phyloP scores from a whole-genome alignment of 1,140 invertebrate genomes.

The Sinonovacula constricta region DNA sequence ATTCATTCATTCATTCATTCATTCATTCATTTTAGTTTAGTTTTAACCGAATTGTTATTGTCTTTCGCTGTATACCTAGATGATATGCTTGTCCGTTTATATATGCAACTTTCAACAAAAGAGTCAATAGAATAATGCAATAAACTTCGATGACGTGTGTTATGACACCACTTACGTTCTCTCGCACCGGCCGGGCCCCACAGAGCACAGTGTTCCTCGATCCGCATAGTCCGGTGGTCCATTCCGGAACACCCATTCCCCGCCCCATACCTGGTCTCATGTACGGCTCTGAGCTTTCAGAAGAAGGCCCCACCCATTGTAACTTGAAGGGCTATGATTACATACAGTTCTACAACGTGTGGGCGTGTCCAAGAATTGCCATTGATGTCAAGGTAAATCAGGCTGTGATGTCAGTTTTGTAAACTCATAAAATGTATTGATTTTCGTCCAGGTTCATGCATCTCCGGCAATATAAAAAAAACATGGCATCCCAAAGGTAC shows the following conservation, averaged over 20 bases:
- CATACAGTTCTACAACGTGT: constrained; percentile 52
- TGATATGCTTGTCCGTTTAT: too few species aligned
- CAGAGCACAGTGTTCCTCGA: constrained; percentile 54
- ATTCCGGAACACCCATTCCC: background rate
- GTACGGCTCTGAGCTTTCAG: constrained; percentile 55
- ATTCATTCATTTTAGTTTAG: too few species aligned
- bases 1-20: too few species aligned
- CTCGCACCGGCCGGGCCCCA: too few species aligned
- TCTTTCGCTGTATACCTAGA: too few species aligned
- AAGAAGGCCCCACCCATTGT: constrained; percentile 40
- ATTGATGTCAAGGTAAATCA: constrained; percentile 57
- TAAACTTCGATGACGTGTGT: too few species aligned
- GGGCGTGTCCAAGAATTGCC: constrained; percentile 50
- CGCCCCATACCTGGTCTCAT: constrained; percentile 48
- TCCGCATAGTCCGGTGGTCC: constrained; percentile 39
- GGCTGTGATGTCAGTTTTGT: background rate
- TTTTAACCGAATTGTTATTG: too few species aligned
- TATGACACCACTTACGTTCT: too few species aligned
- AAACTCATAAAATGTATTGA: background rate
- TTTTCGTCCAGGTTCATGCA: background rate
- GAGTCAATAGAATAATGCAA: too few species aligned
- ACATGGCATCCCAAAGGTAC: background rate
- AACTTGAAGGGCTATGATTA: constrained; percentile 52
- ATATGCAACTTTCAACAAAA: too few species aligned
- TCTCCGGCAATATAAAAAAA: background rate